Evolutionary conservation across 2,888 invertebrate species (phyloP).

Genomic region (Platycnemis pennipes): DNA sequence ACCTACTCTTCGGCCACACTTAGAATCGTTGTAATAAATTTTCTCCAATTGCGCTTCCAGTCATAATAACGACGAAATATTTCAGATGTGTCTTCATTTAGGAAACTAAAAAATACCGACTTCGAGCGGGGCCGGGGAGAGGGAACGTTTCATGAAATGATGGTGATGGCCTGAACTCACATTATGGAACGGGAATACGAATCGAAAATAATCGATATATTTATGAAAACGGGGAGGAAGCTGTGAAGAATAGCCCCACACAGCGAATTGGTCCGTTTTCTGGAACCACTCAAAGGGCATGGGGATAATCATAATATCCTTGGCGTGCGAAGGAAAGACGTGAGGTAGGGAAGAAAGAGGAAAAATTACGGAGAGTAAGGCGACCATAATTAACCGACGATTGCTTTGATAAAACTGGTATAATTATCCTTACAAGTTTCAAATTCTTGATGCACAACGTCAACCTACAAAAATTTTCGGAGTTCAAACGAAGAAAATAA

Average conservation of each 20-base stretch:
- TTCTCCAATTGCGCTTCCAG: not conserved
- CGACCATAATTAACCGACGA: too few species aligned
- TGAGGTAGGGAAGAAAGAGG: not conserved
- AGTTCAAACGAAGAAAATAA: too few species aligned
- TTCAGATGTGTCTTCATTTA: not conserved
- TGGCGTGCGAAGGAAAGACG: not conserved
- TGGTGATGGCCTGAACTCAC: slow-evolving; percentile 37
- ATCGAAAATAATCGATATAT: not conserved
- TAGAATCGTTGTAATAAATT: not conserved
- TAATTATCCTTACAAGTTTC: too few species aligned
- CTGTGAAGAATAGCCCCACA: not conserved
- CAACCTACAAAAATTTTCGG: too few species aligned
- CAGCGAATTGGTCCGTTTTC: not conserved
- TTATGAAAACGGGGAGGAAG: not conserved
- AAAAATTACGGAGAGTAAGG: too few species aligned
- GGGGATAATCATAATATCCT: not conserved
- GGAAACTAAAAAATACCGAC: not conserved
- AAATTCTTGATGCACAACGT: too few species aligned
- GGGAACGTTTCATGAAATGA: slow-evolving; percentile 32
- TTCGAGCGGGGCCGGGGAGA: not conserved
- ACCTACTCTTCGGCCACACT: not conserved
- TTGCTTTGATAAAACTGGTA: too few species aligned
- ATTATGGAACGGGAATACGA: not conserved
- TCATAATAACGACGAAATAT: not conserved
- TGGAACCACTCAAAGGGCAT: not conserved